Conservation (phyloP, 2,797 vertebrate species). For the Syncerus caffer region DNA sequence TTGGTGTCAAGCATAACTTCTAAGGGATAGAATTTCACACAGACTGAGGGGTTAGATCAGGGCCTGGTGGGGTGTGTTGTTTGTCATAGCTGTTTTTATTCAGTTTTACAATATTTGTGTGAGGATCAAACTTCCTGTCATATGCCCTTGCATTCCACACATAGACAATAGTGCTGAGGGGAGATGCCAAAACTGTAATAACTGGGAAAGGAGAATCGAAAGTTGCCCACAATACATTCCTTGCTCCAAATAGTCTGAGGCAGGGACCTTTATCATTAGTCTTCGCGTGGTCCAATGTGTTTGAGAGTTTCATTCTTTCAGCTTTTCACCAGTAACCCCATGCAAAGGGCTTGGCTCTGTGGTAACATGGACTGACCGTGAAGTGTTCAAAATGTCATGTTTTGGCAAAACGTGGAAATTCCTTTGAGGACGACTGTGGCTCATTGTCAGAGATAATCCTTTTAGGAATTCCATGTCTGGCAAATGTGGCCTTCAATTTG, state of each 20-base stretch:
- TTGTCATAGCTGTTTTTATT: conserved; percentile 56
- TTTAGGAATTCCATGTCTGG: conserved; percentile 71
- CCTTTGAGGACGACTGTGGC: conserved; percentile 68
- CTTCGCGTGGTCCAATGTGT: conserved; percentile 27
- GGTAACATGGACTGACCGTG: conserved; percentile 53
- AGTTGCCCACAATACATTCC: conserved; percentile 61
- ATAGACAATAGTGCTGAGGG: conserved; percentile 23
- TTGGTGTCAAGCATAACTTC: neutral
- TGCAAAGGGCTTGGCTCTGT: conserved; percentile 48
- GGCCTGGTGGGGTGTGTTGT: neutral
- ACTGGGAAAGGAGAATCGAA: neutral
- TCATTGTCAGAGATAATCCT: conserved; percentile 75
- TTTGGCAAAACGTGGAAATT: conserved; percentile 74
- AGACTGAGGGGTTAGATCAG: neutral
- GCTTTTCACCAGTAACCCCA: conserved; percentile 50
- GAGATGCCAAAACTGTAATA: conserved; percentile 44
- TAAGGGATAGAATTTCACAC: conserved; percentile 34
- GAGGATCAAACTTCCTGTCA: neutral
- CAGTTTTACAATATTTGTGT: conserved; percentile 41
- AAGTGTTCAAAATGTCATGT: conserved; percentile 69
- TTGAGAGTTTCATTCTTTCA: conserved; percentile 66
- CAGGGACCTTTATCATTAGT: conserved; percentile 57
- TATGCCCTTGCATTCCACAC: conserved; percentile 47
- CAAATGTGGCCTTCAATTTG: conserved; percentile 75
- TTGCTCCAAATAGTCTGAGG: conserved; percentile 51